Percentiles rank a stretch among this genome's conserved stretches.
These are phyloP conservation scores for Pseudopodoces humilis DNA, from an alignment of 2,113 vertebrate genomes.

Conservation along the genomic window DNA sequence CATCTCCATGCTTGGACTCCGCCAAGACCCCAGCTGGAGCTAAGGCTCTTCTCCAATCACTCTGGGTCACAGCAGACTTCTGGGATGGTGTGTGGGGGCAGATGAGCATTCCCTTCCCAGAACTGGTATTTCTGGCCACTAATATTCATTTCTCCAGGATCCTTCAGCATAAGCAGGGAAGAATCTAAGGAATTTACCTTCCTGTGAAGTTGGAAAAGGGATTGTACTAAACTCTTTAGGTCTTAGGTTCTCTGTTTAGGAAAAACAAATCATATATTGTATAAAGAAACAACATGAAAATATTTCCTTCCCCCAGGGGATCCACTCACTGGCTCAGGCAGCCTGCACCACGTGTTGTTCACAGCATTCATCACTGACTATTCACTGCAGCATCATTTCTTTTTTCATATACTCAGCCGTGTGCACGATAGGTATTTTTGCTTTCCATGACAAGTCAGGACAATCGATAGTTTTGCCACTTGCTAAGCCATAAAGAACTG, in stretches of 20 bases:
- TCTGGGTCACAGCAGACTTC: neutral
- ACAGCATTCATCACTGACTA: neutral
- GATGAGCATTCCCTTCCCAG: neutral
- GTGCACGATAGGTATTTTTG: neutral
- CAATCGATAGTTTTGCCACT: neutral
- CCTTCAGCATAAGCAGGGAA: neutral
- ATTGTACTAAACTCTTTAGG: neutral
- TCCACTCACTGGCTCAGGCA: neutral
- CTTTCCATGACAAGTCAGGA: neutral
- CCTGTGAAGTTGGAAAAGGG: neutral
- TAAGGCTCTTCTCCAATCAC: neutral
- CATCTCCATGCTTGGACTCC: neutral
- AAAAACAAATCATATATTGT: neutral
- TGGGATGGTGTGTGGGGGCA: neutral
- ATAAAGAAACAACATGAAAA: neutral
- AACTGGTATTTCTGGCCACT: neutral
- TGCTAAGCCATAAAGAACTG: neutral
- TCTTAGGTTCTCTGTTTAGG: neutral
- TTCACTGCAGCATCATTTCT: neutral
- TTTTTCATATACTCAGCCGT: neutral
- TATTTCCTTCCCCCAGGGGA: neutral
- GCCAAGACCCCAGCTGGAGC: neutral
- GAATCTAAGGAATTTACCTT: neutral
- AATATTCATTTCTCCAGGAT: neutral
- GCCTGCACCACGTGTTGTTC: neutral